Percentiles rank a stretch among this genome's conserved stretches.
Evolutionary conservation across 2,888 invertebrate species (phyloP).

Genomic region (Cremastobaeus sp.): DNA sequence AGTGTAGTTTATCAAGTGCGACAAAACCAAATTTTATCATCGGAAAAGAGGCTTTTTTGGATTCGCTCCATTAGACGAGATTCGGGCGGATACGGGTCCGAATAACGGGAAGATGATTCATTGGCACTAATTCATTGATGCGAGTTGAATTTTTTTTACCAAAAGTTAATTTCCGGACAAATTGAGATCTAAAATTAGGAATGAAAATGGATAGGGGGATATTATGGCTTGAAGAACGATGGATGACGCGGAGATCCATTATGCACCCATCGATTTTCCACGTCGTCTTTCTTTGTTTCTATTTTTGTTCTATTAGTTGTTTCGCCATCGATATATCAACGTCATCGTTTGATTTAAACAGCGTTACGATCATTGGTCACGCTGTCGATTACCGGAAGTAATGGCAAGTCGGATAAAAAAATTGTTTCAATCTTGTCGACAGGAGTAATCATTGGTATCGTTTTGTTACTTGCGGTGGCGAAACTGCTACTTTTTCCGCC

Average conservation of each 20-base stretch:
- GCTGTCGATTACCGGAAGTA: slow-evolving; percentile 54
- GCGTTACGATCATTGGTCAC: slow-evolving; percentile 62
- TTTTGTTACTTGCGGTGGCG: slow-evolving; percentile 13
- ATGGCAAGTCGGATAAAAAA: slow-evolving; percentile 43
- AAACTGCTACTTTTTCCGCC: not conserved
- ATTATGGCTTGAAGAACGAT: slow-evolving; percentile 33
- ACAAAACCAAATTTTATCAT: too few relatives aligned
- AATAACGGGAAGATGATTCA: slow-evolving; percentile 1
- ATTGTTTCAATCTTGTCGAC: slow-evolving; percentile 46
- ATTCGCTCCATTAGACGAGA: too few relatives aligned
- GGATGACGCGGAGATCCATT: slow-evolving; percentile 45
- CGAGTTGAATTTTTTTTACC: slow-evolving; percentile 8
- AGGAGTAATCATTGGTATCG: slow-evolving; percentile 26
- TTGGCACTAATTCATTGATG: too few relatives aligned
- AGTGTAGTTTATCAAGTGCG: too few relatives aligned
- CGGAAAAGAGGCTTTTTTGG: too few relatives aligned
- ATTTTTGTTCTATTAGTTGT: slow-evolving; percentile 67
- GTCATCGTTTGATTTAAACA: slow-evolving; percentile 64
- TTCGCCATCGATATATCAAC: slow-evolving; percentile 65
- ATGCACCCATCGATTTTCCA: slow-evolving; percentile 53
- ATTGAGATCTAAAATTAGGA: slow-evolving; percentile 18
- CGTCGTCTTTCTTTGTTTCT: slow-evolving; percentile 56
- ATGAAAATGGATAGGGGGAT: slow-evolving; percentile 40
- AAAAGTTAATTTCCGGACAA: slow-evolving; percentile 6
- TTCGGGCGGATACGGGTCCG: too few relatives aligned